Base-by-base conservation (phyloP, 1,140 invertebrate species). In the Rhagoletis zephyria region DNA sequence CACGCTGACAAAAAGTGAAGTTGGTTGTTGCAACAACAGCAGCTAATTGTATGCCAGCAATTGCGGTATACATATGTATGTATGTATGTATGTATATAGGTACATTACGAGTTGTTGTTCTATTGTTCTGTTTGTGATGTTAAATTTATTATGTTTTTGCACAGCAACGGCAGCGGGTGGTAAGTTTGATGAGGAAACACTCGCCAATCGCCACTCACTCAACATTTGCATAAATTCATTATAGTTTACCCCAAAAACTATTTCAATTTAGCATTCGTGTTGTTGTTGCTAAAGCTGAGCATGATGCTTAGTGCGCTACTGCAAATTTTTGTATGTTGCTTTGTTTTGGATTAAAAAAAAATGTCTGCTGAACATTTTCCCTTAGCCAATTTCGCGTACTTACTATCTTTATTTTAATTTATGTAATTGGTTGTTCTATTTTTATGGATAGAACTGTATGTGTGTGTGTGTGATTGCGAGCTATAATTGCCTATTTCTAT, bases 191-290 rank as follows among this genome's bases (percentile, higher is more conserved):
- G 16, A 67, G 30, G 30, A 16, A 64, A 64, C 70, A 4, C 45
- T 51, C 40, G 19, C 42, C 1, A 16, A 56, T 7, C 48, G n/a
- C 74, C 9, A 42, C n/a, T 12, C 9, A 63, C 7, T 56, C 16
- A 16, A n/a, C 48, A 81, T n/a, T 30, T 48, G 9, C 74, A 59
- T 9, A 81, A 81, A 30, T 59, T 59, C 74, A 81, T 81, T 81
- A 81, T 19, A 56, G 51, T 81, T 56, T 56, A 81, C 74, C 74
- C 4, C 30, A 3, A 81, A 51, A 48, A 77, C 30, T 77, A 77
- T 77, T 77, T 77, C 74, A 59, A 81, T 30, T 81, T 9, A 14
- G 4, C 48, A 4, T 30, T 59, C 6, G 14, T 19, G 48, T 30
- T 56, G 48, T 81, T 81, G 74, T 56, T 56, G 45, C 48, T 56